phyloP scores from a whole-genome alignment of 2,113 vertebrate genomes.

The Chroicocephalus ridibundus region DNA sequence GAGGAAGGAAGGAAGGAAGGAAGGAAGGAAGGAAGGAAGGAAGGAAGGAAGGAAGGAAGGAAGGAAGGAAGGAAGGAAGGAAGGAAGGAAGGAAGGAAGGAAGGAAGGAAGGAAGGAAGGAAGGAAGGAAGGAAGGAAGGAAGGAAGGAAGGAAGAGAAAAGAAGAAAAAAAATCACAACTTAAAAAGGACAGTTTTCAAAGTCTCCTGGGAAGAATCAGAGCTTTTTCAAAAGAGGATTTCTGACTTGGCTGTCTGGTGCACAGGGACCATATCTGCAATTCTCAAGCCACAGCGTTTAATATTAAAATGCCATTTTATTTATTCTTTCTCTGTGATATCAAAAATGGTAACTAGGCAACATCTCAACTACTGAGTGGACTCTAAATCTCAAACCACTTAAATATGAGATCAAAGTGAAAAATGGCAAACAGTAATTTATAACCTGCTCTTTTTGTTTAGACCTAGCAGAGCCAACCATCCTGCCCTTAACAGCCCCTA shows the following conservation, averaged over 20 bases:
- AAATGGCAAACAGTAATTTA: not conserved
- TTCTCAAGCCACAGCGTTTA: not conserved
- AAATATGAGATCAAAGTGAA: not conserved
- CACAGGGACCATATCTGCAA: not conserved
- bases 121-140: too few relatives aligned
- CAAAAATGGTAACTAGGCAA: conserved; percentile 41
- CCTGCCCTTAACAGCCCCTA: not conserved
- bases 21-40: too few relatives aligned
- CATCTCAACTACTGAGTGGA: not conserved
- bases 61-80: too few relatives aligned
- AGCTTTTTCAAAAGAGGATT: not conserved
- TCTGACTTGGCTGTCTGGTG: not conserved
- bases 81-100: too few relatives aligned
- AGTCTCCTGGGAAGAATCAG: not conserved
- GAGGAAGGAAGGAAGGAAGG: too few relatives aligned
- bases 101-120: too few relatives aligned
- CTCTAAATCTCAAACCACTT: not conserved
- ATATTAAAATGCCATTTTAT: conserved; percentile 5
- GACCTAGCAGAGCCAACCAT: not conserved
- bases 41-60: too few relatives aligned
- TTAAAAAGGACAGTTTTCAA: not conserved
- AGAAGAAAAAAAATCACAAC: not conserved
- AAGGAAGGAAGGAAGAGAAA: too few relatives aligned
- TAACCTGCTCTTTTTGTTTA: not conserved
- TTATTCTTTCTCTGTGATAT: not conserved